Evolutionary conservation across 2,797 vertebrate species (phyloP).

Genomic region (Anisognathus igniventris): DNA sequence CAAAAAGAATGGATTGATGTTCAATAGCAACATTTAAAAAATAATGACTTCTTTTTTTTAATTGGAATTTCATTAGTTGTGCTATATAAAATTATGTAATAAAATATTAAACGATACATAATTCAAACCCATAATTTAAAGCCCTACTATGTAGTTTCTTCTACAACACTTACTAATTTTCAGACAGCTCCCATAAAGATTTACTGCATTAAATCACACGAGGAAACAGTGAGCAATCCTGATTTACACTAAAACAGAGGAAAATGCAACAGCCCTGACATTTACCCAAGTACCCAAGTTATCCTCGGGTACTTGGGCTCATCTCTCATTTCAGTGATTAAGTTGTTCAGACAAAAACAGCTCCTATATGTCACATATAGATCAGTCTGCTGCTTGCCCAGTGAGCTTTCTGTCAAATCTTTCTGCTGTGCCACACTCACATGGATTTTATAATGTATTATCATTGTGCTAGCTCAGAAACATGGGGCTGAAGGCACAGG

Average conservation of each 20-base stretch:
- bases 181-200: constrained; percentile 28
- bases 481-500: background rate
- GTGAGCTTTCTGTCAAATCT: constrained; percentile 40
- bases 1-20: background rate
- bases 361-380: constrained; percentile 14
- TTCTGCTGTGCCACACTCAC: background rate
- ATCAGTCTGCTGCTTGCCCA: constrained; percentile 34
- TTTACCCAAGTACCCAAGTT: constrained; percentile 56
- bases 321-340: constrained; percentile 62
- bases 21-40: background rate
- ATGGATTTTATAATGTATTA: background rate
- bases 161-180: constrained; percentile 51
- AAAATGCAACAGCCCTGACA: constrained; percentile 43
- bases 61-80: background rate
- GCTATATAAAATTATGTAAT: background rate
- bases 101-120: background rate
- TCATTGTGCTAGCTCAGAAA: constrained; percentile 23
- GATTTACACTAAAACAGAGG: constrained; percentile 32
- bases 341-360: constrained; percentile 61
- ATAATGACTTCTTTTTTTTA: background rate
- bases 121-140: background rate
- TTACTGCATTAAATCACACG: background rate
- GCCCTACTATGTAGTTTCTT: background rate
- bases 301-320: constrained; percentile 47
- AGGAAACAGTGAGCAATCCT: background rate